Evolutionary conservation across 2,113 vertebrate species (phyloP).

Genomic region (Gambusia affinis): DNA sequence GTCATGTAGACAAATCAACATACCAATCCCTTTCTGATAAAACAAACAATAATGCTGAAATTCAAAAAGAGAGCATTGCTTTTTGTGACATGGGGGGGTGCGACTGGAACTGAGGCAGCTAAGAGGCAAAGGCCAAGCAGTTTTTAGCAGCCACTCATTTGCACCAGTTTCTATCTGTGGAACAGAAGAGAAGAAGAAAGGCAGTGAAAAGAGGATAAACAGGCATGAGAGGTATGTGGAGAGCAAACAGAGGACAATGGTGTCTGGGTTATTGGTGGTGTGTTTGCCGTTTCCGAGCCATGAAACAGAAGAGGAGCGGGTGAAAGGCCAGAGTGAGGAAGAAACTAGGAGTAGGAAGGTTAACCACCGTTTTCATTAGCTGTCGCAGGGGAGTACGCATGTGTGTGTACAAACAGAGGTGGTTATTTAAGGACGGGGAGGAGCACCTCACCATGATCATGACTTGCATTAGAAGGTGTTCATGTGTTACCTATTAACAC

Average conservation of each 20-base stretch:
- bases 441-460: slow-evolving; percentile 41
- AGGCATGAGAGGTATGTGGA: slow-evolving; percentile 65
- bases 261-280: slow-evolving; percentile 59
- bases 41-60: slow-evolving; percentile 49
- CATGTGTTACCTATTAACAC: slow-evolving; percentile 68
- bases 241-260: slow-evolving; percentile 75
- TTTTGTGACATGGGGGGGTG: slow-evolving; percentile 3
- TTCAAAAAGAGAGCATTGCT: slow-evolving; percentile 24
- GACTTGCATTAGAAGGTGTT: slow-evolving; percentile 52
- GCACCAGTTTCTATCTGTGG: slow-evolving; percentile 47
- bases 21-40: slow-evolving; percentile 51
- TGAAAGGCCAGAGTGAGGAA: slow-evolving; percentile 41
- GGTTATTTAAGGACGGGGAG: slow-evolving; percentile 45
- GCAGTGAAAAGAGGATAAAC: slow-evolving; percentile 54
- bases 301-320: slow-evolving; percentile 47
- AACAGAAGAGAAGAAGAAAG: slow-evolving; percentile 28
- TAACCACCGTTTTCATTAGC: slow-evolving; percentile 46
- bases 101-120: slow-evolving; percentile 10
- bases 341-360: slow-evolving; percentile 25
- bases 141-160: slow-evolving; percentile 32
- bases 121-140: slow-evolving; percentile 9
- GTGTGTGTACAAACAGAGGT: slow-evolving; percentile 29
- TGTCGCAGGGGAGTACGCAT: slow-evolving; percentile 3
- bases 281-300: slow-evolving; percentile 59
- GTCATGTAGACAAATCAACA: slow-evolving; percentile 58